Evolutionary conservation across 2,888 invertebrate genomes (phyloP).

Genomic region (Cryptophagus acutangulus): DNA sequence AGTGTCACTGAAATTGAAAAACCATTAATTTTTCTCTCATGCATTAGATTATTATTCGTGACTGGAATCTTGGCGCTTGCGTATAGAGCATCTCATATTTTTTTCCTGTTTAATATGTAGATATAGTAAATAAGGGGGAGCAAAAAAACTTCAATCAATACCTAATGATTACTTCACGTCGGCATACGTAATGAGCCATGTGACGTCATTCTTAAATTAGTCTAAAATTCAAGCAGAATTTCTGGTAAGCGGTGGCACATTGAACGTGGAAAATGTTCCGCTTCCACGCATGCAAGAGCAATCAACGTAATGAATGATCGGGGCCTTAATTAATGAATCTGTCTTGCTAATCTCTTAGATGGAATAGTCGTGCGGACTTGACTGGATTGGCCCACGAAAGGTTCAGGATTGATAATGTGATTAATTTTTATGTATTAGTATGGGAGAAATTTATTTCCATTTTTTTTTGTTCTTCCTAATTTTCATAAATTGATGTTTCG

Average conservation of each 20-base stretch:
- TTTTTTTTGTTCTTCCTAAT: no score
- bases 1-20: constrained; percentile 46
- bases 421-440: constrained; percentile 47
- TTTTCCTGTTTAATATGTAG: no score
- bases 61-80: constrained; percentile 37
- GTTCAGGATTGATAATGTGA: constrained; percentile 49
- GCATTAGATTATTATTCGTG: no score
- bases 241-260: constrained; percentile 13
- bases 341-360: constrained; percentile 52
- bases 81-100: constrained; percentile 16
- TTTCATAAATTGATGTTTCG: constrained; percentile 41
- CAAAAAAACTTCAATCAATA: constrained; percentile 48
- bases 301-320: constrained; percentile 51
- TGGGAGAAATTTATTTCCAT: constrained; percentile 31
- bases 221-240: constrained; percentile 17
- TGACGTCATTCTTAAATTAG: constrained; percentile 46
- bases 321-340: constrained; percentile 51
- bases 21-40: constrained; percentile 44
- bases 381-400: constrained; percentile 43
- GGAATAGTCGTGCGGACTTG: constrained; percentile 44
- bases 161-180: constrained; percentile 48
- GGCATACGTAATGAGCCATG: constrained; percentile 47
- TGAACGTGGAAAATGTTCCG: neutral
- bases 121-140: constrained; percentile 33
- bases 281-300: constrained; percentile 26